Evolutionary conservation across 2,113 vertebrate genomes (phyloP), one percentile per base, ranked within the genome.

Genomic region (Terrapene triunguis): DNA sequence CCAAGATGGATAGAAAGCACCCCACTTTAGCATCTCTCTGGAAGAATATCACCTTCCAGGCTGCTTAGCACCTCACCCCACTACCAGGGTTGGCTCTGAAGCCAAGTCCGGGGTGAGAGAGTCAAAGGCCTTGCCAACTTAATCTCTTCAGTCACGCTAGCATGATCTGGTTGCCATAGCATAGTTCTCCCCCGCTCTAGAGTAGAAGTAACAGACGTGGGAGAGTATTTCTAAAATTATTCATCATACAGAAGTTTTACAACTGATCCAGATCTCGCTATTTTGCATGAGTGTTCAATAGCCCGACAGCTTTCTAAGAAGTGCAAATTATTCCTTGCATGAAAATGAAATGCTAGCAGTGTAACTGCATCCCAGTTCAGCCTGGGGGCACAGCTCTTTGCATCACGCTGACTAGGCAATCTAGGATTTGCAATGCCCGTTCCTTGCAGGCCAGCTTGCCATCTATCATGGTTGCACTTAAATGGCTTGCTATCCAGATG

Each of bases 151-250:
- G 90, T 94, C 97, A 27, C 32, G 11, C 1, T 10, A 32, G 78
- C 90, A 92, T 8, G 90, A 87, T 93, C 93, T 96, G 94, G 47
- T 59, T 35, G 47, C 89, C 93, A 88, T 78, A 92, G 96, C 1
- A 2, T 22, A 16, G 89, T 87, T 97, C 96, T 97, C 95, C 94
- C 96, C 96, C 90, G 50, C 88, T 0, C 87, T 17, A 2, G 69
- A 76, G 80, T 55, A 0, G 4, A n/a, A 84, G 72, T 0, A 29
- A 42, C 88, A 78, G 87, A 25, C 51, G 44, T 92, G 95, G 95
- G 96, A 94, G 92, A 76, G 95, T 93, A 59, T 32, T 94, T 90
- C 97, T 94, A 95, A 97, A 96, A 97, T 96, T 94, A 95, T 38
- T 38, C 93, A 10, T 0, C 0, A 82, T 13, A 42, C 62, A 53